phyloP scores from a whole-genome alignment of 2,888 invertebrate genomes.

The Augochlorella aurata region DNA sequence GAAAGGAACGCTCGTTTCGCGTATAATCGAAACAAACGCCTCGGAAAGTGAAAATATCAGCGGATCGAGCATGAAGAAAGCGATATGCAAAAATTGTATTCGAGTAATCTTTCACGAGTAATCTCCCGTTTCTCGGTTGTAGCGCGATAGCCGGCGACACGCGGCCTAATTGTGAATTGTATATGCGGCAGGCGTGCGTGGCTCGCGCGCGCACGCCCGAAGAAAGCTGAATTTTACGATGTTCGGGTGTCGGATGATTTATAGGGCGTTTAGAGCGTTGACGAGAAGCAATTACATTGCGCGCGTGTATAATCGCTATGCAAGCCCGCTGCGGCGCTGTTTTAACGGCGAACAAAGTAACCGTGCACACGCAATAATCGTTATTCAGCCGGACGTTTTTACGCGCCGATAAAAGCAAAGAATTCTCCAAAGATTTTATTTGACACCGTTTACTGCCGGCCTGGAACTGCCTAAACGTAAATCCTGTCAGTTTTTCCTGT shows the following conservation, averaged over 20 bases:
- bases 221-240: slow-evolving; percentile 1
- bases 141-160: too few relatives aligned
- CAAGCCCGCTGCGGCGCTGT: background rate
- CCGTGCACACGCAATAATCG: slow-evolving; percentile 39
- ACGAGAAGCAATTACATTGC: slow-evolving; percentile 40
- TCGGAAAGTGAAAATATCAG: too few relatives aligned
- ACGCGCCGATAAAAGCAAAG: slow-evolving; percentile 26
- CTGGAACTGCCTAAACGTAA: slow-evolving; percentile 25
- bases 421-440: slow-evolving; percentile 37
- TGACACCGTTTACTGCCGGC: slow-evolving; percentile 21
- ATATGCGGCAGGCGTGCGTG: too few relatives aligned
- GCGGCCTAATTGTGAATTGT: background rate
- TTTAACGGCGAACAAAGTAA: slow-evolving; percentile 28
- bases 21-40: too few relatives aligned
- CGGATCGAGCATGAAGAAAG: too few relatives aligned
- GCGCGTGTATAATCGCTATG: slow-evolving; percentile 17
- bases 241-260: slow-evolving; percentile 13
- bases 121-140: too few relatives aligned
- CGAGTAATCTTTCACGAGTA: too few relatives aligned
- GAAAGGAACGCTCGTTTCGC: too few relatives aligned
- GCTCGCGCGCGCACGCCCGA: background rate
- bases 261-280: slow-evolving; percentile 22
- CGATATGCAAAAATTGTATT: too few relatives aligned
- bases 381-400: slow-evolving; percentile 43
- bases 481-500: slow-evolving; percentile 23